A percentile compares a stretch with the other conserved stretches of the same genome.
These are phyloP conservation scores for Crypturellus undulatus DNA, from an alignment of 2,113 vertebrate species.

Conservation along the genomic window DNA sequence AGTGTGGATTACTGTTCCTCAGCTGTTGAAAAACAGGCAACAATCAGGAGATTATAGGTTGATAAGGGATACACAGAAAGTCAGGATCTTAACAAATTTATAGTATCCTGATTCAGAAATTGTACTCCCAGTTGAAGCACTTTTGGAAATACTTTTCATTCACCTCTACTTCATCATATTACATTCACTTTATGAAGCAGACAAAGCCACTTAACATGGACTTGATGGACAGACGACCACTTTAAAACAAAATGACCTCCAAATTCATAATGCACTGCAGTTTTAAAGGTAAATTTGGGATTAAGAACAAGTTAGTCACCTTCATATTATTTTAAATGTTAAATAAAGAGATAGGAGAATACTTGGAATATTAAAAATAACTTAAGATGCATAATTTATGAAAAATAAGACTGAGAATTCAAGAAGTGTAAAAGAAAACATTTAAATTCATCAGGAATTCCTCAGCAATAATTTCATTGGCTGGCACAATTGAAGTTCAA, in stretches of 20 bases:
- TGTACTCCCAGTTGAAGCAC: neutral
- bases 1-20: constrained; percentile 83
- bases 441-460: neutral
- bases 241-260: neutral
- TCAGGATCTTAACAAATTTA: constrained; percentile 72
- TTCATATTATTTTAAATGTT: neutral
- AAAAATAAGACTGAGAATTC: neutral
- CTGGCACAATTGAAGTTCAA: neutral
- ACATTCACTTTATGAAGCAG: neutral
- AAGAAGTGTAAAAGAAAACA: neutral
- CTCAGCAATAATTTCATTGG: neutral
- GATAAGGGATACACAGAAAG: constrained; percentile 78
- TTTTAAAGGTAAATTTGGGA: neutral
- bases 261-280: neutral
- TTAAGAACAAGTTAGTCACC: neutral
- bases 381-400: neutral
- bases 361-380: neutral
- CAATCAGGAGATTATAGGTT: constrained; percentile 82
- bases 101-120: constrained; percentile 49
- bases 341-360: neutral
- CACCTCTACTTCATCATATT: neutral
- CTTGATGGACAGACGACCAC: neutral
- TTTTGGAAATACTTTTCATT: neutral
- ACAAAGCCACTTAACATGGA: neutral
- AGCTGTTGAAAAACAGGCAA: constrained; percentile 80